Evolutionary conservation across 2,888 invertebrate genomes (phyloP).

Genomic region (Drosophila eohydei): DNA sequence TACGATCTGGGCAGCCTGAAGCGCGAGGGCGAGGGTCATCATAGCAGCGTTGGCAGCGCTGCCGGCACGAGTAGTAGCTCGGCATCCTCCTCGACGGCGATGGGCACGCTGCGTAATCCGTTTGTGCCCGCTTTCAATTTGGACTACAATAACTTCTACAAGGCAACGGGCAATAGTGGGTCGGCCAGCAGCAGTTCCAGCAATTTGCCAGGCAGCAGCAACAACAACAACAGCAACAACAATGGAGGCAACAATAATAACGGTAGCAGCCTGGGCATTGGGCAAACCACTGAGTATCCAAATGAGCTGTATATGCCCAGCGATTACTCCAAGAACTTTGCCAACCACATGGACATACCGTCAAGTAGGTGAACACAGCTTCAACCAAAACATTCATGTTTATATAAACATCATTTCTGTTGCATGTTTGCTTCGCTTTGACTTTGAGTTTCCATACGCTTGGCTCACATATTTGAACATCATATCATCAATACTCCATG

Average conservation of each 20-base stretch:
- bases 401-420: slow-evolving; percentile 21
- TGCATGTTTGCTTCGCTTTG: slow-evolving; percentile 12
- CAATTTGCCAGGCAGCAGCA: slow-evolving; percentile 24
- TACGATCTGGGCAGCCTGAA: slow-evolving; percentile 83
- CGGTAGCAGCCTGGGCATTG: slow-evolving; percentile 32
- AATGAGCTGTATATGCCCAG: slow-evolving; percentile 84
- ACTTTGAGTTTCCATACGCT: slow-evolving; percentile 19
- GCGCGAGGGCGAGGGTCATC: slow-evolving; percentile 81
- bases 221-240: slow-evolving; percentile 5
- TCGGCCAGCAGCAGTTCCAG: slow-evolving; percentile 46
- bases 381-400: slow-evolving; percentile 1
- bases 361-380: slow-evolving; percentile 81
- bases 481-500: slow-evolving; percentile 31
- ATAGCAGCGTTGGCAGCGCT: slow-evolving; percentile 33
- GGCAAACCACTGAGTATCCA: slow-evolving; percentile 81
- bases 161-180: slow-evolving; percentile 59
- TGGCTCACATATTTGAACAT: slow-evolving; percentile 18
- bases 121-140: slow-evolving; percentile 78
- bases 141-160: slow-evolving; percentile 83
- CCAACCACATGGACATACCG: slow-evolving; percentile 85
- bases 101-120: slow-evolving; percentile 74
- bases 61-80: slow-evolving; percentile 34
- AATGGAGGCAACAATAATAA: slow-evolving; percentile 42
- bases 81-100: slow-evolving; percentile 57
- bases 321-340: slow-evolving; percentile 84